phyloP scores from a whole-genome alignment of 2,888 invertebrate genomes.

The Zaprionus bogoriensis region DNA sequence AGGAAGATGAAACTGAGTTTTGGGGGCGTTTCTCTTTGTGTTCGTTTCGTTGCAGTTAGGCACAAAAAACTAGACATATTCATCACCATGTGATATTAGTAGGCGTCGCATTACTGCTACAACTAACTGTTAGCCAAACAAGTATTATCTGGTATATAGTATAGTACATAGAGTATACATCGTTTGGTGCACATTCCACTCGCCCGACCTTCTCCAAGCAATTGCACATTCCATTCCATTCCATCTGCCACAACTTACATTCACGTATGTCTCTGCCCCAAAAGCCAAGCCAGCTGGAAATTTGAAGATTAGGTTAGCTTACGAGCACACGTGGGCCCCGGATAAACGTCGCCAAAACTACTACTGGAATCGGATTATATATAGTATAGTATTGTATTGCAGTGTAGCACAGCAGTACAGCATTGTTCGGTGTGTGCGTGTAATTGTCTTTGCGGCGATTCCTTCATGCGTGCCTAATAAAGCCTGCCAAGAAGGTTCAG shows the following conservation, averaged over 20 bases:
- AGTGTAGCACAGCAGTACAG: no score
- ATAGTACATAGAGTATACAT: background rate
- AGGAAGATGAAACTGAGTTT: constrained; percentile 17
- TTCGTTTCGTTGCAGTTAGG: constrained; percentile 43
- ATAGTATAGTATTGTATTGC: background rate
- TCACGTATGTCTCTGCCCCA: constrained; percentile 45
- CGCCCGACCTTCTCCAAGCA: constrained; percentile 1
- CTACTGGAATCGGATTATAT: background rate
- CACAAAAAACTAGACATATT: constrained; percentile 80
- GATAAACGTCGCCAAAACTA: constrained; percentile 18
- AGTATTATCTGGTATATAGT: constrained; percentile 8
- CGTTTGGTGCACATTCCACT: constrained; percentile 6
- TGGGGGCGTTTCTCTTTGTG: constrained; percentile 31
- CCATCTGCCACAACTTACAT: constrained; percentile 59
- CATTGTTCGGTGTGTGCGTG: background rate
- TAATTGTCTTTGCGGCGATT: constrained; percentile 10
- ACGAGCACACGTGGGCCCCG: constrained; percentile 15
- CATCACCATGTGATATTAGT: constrained; percentile 57
- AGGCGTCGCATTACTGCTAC: constrained; percentile 51
- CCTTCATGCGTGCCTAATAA: constrained; percentile 31
- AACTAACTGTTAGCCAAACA: constrained; percentile 34
- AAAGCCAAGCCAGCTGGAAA: constrained; percentile 77
- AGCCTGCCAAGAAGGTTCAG: constrained; percentile 22
- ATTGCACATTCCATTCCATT: constrained; percentile 52
- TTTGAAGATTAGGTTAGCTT: constrained; percentile 60